Base-by-base conservation (phyloP, 2,888 invertebrate genomes). In the Rotaria magnacalcarata region DNA sequence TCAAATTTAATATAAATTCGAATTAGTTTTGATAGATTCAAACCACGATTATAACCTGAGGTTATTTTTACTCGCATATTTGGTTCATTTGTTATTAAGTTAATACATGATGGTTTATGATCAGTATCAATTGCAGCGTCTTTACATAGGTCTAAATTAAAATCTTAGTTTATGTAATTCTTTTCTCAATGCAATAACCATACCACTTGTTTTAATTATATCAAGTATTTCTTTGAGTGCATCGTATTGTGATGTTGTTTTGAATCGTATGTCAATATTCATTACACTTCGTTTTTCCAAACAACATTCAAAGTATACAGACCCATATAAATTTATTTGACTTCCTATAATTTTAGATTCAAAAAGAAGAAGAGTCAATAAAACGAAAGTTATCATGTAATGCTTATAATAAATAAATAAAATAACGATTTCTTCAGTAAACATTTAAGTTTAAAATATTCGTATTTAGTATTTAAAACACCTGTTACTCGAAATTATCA, bases 1-100 rank as follows among this genome's bases (percentile, higher is more conserved):
- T 80, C 80, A 47, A 80, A 80, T 80, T 80, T 80, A 21, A 47
- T 80, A 47, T 80, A 80, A 47, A 80, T 24, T n/a, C 80, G 80
- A 80, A 80, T 47, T 80, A 80, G 47, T 80, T 80, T 80, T n/a
- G 80, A 80, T 80, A 80, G 34, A 80, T 80, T 1, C 11, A 80
- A 47, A 16, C 80, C 80, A 47, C 80, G 80, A n/a, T 14, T n/a
- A 47, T 80, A 80, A 80, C 80, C 80, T 47, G 80, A 80, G 0
- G 47, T 80, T 43, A 80, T 10, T n/a, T 47, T 43, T n/a, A 47
- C 80, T n/a, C 80, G 80, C 21, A 80, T 47, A n/a, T 43, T 47
- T 2, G 80, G 80, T 14, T 80, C 80, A n/a, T 47, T 80, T 11
- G n/a, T 47, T 14, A 43, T 80, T n/a, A 80, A n/a, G 47, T 47